Evolutionary conservation across 2,113 vertebrate species (phyloP).

Genomic region (Abramis brama): DNA sequence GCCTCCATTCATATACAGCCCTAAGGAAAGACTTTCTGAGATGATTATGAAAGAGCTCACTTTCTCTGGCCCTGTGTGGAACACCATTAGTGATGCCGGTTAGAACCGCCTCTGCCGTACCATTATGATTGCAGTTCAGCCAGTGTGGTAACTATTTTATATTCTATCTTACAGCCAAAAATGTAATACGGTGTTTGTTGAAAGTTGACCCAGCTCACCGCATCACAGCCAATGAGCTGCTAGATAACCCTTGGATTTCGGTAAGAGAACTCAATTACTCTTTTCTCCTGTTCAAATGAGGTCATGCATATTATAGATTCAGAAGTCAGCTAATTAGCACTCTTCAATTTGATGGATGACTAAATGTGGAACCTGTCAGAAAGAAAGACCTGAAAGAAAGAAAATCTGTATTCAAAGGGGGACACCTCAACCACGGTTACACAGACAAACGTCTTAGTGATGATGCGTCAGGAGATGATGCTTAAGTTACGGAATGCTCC

Average conservation of each 20-base stretch:
- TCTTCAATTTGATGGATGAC: conserved; percentile 10
- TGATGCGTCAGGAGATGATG: conserved; percentile 80
- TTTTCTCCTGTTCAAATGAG: conserved; percentile 10
- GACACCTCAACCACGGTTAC: conserved; percentile 70
- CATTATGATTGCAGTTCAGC: conserved; percentile 22
- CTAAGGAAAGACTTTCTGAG: conserved; percentile 81
- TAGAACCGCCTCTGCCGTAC: conserved; percentile 30
- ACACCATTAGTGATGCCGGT: conserved; percentile 78
- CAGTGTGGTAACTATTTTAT: conserved; percentile 21
- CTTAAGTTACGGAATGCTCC: conserved; percentile 72
- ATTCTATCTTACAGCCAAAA: conserved; percentile 75
- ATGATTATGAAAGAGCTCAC: conserved; percentile 76
- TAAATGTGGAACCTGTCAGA: background rate
- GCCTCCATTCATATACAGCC: conserved; percentile 79
- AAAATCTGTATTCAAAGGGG: conserved; percentile 71
- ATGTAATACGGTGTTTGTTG: conserved; percentile 76
- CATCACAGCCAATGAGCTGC: conserved; percentile 80
- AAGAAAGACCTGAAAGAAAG: background rate
- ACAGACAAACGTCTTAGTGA: conserved; percentile 79
- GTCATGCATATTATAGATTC: background rate
- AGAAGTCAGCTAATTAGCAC: background rate
- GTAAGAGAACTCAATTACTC: conserved; percentile 62
- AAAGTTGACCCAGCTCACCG: conserved; percentile 80
- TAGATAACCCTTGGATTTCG: conserved; percentile 80
- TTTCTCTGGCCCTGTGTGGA: conserved; percentile 76